Evolutionary conservation across 2,888 invertebrate species (phyloP).

Genomic region (Andrena praecox): DNA sequence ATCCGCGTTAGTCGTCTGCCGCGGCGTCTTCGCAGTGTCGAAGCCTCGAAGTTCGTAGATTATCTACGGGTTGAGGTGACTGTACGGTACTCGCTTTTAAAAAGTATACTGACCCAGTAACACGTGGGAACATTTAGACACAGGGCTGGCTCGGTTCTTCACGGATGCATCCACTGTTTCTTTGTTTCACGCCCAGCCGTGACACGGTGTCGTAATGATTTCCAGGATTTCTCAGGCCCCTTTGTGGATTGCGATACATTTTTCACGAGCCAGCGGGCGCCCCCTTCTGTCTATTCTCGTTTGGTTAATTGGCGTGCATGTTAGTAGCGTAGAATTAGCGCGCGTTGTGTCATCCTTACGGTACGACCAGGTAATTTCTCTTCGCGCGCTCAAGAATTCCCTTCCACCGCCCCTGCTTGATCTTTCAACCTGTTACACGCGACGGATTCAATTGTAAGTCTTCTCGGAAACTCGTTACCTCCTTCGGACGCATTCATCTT

Average conservation of each 20-base stretch:
- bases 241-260: slow-evolving; percentile 49
- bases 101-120: slow-evolving; percentile 76
- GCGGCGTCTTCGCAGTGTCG: slow-evolving; percentile 36
- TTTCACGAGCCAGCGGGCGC: slow-evolving; percentile 32
- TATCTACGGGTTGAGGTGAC: slow-evolving; percentile 69
- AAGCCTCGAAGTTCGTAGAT: slow-evolving; percentile 61
- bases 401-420: not conserved
- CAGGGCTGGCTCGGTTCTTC: slow-evolving; percentile 61
- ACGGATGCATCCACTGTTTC: slow-evolving; percentile 69
- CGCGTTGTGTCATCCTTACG: slow-evolving; percentile 46
- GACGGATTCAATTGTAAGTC: slow-evolving; percentile 1
- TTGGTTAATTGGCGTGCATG: slow-evolving; percentile 58
- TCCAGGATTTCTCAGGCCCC: slow-evolving; percentile 62
- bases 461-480: slow-evolving; percentile 1
- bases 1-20: not conserved
- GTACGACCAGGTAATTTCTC: slow-evolving; percentile 23
- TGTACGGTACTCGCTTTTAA: slow-evolving; percentile 73
- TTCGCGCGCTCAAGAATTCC: not conserved
- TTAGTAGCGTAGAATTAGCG: slow-evolving; percentile 46
- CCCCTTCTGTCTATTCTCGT: slow-evolving; percentile 49
- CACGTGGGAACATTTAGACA: slow-evolving; percentile 74
- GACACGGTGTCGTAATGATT: slow-evolving; percentile 68
- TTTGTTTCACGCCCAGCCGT: slow-evolving; percentile 58
- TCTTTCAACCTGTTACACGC: slow-evolving; percentile 19
- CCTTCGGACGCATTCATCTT: not conserved